phyloP scores from a whole-genome alignment of 2,888 invertebrate genomes.

The Anticlea derivata region DNA sequence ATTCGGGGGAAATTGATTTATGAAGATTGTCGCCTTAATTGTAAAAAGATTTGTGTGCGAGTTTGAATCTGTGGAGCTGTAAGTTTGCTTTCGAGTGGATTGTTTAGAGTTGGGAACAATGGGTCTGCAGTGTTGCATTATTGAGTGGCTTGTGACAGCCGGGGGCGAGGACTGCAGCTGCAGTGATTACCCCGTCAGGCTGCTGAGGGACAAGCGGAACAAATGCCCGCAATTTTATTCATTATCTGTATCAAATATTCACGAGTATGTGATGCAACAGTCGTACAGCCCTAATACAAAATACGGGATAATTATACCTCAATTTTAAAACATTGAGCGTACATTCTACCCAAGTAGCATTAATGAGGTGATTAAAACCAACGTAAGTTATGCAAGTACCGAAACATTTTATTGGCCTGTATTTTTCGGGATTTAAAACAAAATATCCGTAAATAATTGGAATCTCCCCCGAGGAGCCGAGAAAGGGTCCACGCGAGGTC shows the following conservation, averaged over 20 bases:
- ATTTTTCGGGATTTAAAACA: slow-evolving; percentile 71
- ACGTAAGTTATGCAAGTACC: slow-evolving; percentile 58
- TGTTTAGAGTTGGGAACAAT: slow-evolving; percentile 49
- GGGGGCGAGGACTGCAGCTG: slow-evolving; percentile 62
- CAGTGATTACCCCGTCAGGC: slow-evolving; percentile 63
- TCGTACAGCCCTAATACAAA: slow-evolving; percentile 4
- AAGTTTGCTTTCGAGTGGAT: slow-evolving; percentile 23
- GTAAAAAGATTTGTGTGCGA: slow-evolving; percentile 66
- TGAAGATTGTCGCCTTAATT: slow-evolving; percentile 83
- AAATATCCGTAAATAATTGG: slow-evolving; percentile 78
- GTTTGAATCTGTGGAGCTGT: slow-evolving; percentile 23
- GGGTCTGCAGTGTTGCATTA: slow-evolving; percentile 70
- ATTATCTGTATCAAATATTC: slow-evolving; percentile 49
- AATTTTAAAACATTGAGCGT: slow-evolving; percentile 1
- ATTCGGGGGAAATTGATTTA: slow-evolving; percentile 84
- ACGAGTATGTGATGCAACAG: slow-evolving; percentile 9
- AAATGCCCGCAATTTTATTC: slow-evolving; percentile 63
- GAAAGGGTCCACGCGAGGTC: slow-evolving; percentile 70
- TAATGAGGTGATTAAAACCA: slow-evolving; percentile 37
- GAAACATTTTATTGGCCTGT: slow-evolving; percentile 60
- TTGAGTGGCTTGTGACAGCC: slow-evolving; percentile 62
- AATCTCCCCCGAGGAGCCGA: slow-evolving; percentile 66
- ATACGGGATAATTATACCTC: not conserved
- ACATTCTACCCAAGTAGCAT: slow-evolving; percentile 4
- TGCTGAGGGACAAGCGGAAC: slow-evolving; percentile 65